Base-by-base conservation (phyloP, 2,113 vertebrate species). In the Nycticryphes semicollaris region DNA sequence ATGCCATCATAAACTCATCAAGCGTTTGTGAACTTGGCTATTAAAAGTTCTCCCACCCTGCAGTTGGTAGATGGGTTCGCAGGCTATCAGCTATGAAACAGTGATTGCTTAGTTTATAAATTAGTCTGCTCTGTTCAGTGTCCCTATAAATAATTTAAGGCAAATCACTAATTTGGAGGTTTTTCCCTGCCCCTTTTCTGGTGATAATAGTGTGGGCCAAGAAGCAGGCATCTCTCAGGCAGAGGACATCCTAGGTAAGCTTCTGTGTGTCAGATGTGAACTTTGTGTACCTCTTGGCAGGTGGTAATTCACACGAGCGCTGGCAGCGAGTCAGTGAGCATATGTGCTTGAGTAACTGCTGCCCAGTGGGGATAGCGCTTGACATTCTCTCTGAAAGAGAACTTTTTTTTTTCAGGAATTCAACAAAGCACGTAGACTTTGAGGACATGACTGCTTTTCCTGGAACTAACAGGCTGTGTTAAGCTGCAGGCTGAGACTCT, bases 391-490 rank as follows among this genome's bases (percentile, higher is more conserved):
- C 77, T 68, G 73, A 84, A 96, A 87, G 39, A 60, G 19, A 89
- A 75, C 31, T 51, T 81, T 82, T 94, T 89, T 85, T 91, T 88
- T 90, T 50, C 63, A 84, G 72, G 50, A 80, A 90, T 93, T 93
- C 83, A 77, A n/a, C 30, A 94, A 81, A 81, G 60, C 86, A 89
- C 4, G 1, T 77, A 67, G 64, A 54, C 62, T 94, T 86, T 74
- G 86, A 94, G 60, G 86, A 50, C 47, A 24, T 63, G 63, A 22
- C n/a, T 93, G 64, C 47, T 77, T 84, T 93, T 95, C 86, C 60
- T 94, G 89, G 72, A 84, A 70, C 80, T 73, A 88, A 45, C 41
- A 73, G 86, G 43, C 66, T 82, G 33, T 67, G 43, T 43, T 53
- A 56, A 75, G 74, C 45, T 67, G 60, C 60, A 72, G 68, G 62